Evolutionary conservation across 2,797 vertebrate genomes (phyloP).

Genomic region (Alauda arvensis): DNA sequence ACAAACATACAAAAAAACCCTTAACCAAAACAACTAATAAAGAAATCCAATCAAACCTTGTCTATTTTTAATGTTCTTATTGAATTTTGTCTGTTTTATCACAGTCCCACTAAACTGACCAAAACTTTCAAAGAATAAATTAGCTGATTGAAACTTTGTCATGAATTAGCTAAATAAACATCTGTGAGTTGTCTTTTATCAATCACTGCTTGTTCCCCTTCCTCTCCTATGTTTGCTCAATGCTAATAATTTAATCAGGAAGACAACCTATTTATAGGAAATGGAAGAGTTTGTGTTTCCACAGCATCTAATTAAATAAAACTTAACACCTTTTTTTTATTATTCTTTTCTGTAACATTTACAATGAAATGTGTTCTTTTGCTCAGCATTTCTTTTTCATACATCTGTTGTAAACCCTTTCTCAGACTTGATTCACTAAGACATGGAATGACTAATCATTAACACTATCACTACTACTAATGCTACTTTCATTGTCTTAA

Average conservation of each 20-base stretch:
- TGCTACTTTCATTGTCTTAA: neutral
- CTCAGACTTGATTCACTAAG: neutral
- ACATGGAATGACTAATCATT: neutral
- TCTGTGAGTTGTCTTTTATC: neutral
- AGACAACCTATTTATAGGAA: neutral
- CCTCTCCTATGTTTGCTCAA: neutral
- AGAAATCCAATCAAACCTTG: neutral
- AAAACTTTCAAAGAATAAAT: neutral
- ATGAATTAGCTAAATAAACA: neutral
- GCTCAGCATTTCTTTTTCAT: neutral
- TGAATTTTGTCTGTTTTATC: neutral
- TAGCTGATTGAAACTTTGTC: neutral
- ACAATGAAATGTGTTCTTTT: neutral
- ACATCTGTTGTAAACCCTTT: neutral
- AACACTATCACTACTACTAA: neutral
- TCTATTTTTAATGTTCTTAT: neutral
- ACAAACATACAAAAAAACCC: fast-evolving
- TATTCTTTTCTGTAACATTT: neutral
- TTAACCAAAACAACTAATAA: neutral
- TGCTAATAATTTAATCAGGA: neutral
- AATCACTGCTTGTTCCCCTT: neutral
- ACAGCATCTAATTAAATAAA: neutral
- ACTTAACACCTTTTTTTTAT: too few relatives aligned
- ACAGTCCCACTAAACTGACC: neutral
- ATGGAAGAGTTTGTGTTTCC: neutral